Conservation (phyloP, 2,888 invertebrate species). For the Yponomeuta cagnagella region DNA sequence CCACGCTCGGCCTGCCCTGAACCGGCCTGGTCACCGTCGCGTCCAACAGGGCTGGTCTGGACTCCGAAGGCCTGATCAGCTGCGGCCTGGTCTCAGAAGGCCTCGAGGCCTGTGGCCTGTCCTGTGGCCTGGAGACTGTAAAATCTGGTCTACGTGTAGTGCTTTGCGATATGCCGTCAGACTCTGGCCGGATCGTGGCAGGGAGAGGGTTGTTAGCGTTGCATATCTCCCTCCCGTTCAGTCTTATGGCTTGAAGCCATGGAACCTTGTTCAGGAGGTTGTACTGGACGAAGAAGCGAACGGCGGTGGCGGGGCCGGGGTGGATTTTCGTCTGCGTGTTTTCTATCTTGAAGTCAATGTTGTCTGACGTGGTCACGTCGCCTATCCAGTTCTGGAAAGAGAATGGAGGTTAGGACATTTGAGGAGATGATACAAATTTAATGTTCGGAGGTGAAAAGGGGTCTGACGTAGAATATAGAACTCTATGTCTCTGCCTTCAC, state of each 20-base stretch:
- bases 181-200: conserved; percentile 35
- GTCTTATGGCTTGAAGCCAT: conserved; percentile 59
- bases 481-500: no score
- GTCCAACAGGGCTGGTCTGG: conserved; percentile 39
- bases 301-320: conserved; percentile 71
- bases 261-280: conserved; percentile 66
- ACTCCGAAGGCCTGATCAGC: conserved; percentile 19
- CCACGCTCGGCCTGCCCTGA: conserved; percentile 29
- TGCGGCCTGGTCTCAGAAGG: conserved; percentile 19
- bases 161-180: conserved; percentile 2
- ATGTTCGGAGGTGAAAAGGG: neutral
- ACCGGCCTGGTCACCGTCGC: conserved; percentile 42
- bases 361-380: conserved; percentile 74
- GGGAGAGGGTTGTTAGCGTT: conserved; percentile 55
- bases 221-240: conserved; percentile 78
- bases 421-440: neutral
- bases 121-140: conserved; percentile 17
- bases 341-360: conserved; percentile 75
- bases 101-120: conserved; percentile 17
- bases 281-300: conserved; percentile 78
- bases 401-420: neutral
- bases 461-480: neutral
- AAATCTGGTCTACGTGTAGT: neutral
- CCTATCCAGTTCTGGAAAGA: conserved; percentile 74
- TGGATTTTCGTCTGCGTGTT: conserved; percentile 74